Evolutionary conservation across 2,888 invertebrate genomes (phyloP).

Genomic region (Galerucella pusilla): DNA sequence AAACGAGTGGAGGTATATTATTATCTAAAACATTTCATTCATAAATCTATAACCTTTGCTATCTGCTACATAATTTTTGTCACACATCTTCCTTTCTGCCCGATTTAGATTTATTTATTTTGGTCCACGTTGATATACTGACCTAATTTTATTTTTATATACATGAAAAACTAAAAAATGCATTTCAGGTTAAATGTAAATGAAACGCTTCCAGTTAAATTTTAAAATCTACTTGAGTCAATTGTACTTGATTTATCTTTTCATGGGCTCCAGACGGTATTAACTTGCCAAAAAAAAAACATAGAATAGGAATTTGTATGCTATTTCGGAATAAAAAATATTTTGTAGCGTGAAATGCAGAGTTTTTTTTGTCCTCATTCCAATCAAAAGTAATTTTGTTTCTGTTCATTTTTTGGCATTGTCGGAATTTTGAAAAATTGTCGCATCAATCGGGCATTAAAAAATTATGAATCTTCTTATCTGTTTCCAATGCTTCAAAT

Average conservation of each 20-base stretch:
- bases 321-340: not conserved
- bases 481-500: too few species aligned
- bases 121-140: constrained; percentile 8
- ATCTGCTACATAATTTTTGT: not conserved
- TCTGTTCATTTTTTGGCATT: too few species aligned
- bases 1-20: too few species aligned
- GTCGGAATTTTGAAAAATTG: too few species aligned
- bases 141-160: constrained; percentile 26
- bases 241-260: constrained; percentile 7
- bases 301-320: not conserved
- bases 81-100: constrained; percentile 10
- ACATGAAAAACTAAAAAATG: constrained; percentile 1
- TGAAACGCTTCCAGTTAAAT: not conserved
- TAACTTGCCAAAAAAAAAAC: constrained; percentile 6
- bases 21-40: not conserved
- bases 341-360: too few species aligned
- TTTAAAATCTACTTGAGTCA: constrained; percentile 13
- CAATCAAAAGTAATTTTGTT: too few species aligned
- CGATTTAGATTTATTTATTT: constrained; percentile 24
- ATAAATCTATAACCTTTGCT: not conserved
- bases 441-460: too few species aligned
- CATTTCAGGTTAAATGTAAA: not conserved
- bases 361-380: too few species aligned
- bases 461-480: too few species aligned
- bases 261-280: not conserved